Percentiles rank a stretch among this genome's conserved stretches.
These are phyloP conservation scores for Micrastur ruficollis DNA, from an alignment of 2,797 vertebrate species.

Conservation along the genomic window DNA sequence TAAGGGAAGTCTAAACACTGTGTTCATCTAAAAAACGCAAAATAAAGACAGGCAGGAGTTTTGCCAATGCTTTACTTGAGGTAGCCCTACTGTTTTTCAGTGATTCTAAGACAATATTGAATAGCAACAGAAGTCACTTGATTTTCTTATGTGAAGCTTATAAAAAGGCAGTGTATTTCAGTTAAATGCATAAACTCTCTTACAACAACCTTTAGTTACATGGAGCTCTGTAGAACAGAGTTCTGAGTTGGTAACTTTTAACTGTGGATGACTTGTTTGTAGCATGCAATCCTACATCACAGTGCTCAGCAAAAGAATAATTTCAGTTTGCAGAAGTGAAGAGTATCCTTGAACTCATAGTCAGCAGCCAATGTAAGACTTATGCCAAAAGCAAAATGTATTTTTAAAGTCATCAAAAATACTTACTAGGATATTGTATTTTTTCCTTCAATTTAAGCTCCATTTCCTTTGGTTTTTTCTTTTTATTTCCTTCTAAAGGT, in stretches of 20 bases:
- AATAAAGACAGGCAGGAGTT: neutral
- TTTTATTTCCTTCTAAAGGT: slow-evolving; percentile 78
- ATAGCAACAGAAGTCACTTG: neutral
- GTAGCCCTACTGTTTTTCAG: neutral
- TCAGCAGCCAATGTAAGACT: neutral
- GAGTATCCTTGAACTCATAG: neutral
- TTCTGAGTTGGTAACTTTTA: neutral
- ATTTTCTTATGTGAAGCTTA: neutral
- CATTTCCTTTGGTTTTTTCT: slow-evolving; percentile 65
- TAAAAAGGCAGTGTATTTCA: neutral
- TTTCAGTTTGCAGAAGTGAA: neutral
- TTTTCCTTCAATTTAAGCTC: slow-evolving; percentile 86
- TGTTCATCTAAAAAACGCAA: neutral
- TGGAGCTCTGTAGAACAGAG: neutral
- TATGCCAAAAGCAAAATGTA: neutral
- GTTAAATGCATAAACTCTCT: neutral
- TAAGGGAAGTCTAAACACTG: neutral
- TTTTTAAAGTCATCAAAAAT: neutral
- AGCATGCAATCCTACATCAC: neutral
- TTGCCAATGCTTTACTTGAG: neutral
- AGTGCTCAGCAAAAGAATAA: neutral
- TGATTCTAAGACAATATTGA: neutral
- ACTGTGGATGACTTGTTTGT: neutral
- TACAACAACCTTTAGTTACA: neutral
- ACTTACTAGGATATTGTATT: slow-evolving; percentile 88